These are phyloP conservation scores for Baccha elongata DNA, from an alignment of 2,888 invertebrate species.

Conservation along the genomic window DNA sequence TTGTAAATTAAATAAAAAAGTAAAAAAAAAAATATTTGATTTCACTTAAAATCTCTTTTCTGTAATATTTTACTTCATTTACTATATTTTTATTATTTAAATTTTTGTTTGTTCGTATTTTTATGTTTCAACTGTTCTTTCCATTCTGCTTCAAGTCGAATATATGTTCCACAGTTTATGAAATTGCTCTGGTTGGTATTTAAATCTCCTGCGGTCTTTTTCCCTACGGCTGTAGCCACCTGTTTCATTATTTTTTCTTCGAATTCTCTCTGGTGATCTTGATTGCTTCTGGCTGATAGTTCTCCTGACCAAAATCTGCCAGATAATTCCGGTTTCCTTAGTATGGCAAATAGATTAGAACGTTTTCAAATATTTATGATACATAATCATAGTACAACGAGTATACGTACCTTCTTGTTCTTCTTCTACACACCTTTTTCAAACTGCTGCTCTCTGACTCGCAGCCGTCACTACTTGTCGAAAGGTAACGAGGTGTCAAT, in stretches of 20 bases:
- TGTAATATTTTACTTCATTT: conserved; percentile 10
- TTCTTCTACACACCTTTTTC: conserved; percentile 74
- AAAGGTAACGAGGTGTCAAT: conserved; percentile 74
- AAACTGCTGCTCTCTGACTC: conserved; percentile 80
- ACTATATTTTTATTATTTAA: conserved; percentile 49
- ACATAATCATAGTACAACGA: no score
- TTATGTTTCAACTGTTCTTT: conserved; percentile 84
- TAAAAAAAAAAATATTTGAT: conserved; percentile 50
- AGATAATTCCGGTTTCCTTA: conserved; percentile 79
- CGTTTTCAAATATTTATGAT: background rate
- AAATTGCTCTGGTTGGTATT: conserved; percentile 75
- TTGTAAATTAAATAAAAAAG: conserved; percentile 55
- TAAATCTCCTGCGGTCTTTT: conserved; percentile 80
- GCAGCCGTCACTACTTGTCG: conserved; percentile 82
- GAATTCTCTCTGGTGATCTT: conserved; percentile 92
- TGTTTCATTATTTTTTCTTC: conserved; percentile 89
- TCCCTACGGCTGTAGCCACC: conserved; percentile 79
- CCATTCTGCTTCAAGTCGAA: conserved; percentile 90
- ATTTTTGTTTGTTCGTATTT: conserved; percentile 71
- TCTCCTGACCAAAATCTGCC: conserved; percentile 89
- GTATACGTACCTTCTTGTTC: conserved; percentile 54
- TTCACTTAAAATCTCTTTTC: conserved; percentile 33
- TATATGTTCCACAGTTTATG: conserved; percentile 87
- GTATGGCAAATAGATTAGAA: background rate
- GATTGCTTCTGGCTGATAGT: conserved; percentile 91